Evolutionary conservation across 2,888 invertebrate species (phyloP), one percentile per base, ranked within the genome.

Genomic region (Yponomeuta evonymella): DNA sequence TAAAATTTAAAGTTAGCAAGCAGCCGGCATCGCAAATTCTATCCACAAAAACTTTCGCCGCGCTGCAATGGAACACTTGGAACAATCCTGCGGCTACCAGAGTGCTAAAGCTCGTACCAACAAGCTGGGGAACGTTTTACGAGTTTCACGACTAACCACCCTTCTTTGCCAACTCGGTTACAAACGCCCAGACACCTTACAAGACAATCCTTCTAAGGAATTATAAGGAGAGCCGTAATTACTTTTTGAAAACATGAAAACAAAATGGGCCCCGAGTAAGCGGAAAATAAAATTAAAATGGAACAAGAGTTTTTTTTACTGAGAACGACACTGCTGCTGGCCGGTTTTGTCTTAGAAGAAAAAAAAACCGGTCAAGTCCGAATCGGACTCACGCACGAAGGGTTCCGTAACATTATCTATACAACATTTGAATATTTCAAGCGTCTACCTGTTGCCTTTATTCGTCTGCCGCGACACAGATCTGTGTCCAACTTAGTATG

Each of bases 71-170:
- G 51, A 58, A 58, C 51, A 15, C 43, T 43, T 43, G 43, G 43
- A 43, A 43, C 51, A 15, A 5, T 58, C 12, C 51, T 58, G 51
- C 51, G 51, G 51, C 15, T 15, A 58, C 51, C 5, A 58, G 51
- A 58, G 51, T 58, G 51, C 51, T 58, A 58, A 58, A 58, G 51
- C 51, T 58, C 51, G 51, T 58, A 58, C 51, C 12, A 58, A 58
- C 51, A 58, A 58, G 51, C 51, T 58, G 51, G 51, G 51, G 51
- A 12, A 58, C 51, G 15, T 58, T 58, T 58, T 15, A 58, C 51
- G 51, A 58, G 51, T 58, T 58, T 58, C 15, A 58, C 51, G 51
- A 58, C 51, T 58, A 58, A 15, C 51, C 51, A 58, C 51, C 51
- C 51, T 58, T 58, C 12, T 58, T 58, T 15, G 51, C 51, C 15